Base-by-base conservation (phyloP, 2,797 vertebrate genomes). In the Argyrosomus regius region DNA sequence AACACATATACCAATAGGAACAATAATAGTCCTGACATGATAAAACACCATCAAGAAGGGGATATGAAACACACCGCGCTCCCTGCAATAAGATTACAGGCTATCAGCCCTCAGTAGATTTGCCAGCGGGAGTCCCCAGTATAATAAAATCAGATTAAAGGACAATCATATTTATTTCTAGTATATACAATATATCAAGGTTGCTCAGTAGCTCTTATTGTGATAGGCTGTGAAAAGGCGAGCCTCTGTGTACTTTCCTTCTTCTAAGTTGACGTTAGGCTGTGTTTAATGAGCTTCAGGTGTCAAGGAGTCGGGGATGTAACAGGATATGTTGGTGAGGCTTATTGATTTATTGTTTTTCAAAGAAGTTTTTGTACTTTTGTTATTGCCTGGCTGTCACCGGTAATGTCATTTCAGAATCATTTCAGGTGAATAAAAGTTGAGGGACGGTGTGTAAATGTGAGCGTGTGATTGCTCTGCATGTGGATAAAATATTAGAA, bases 121-220 rank as follows among this genome's bases (percentile, higher is more conserved):
- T 97, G 97, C 97, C 97, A 96, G 94, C 82, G 97, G 97, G 97
- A 97, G 95, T 96, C 96, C 96, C 95, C 77, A 96, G 96, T 96
- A 97, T 97, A 97, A 98, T 97, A 98, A 97, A 97, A 97, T 97
- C 96, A 97, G 97, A 97, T 98, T 98, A 98, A 96, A 96, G 96
- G 93, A 96, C 96, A 97, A 97, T 97, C 96, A 96, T 96, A 97
- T 97, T 97, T 97, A 97, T 96, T 96, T 97, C 96, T 95, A 96
- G 96, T 97, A 97, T 97, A 98, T 97, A 97, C 96, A 97, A 97
- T 95, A 97, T 94, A 93, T 93, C 93, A 94, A 89, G 91, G 86
- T 91, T 92, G 88, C 91, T 93, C 92, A 88, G 91, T 85, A 91
- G 86, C 90, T 92, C 90, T 93, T 93, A 90, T 91, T 93, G 93